Evolutionary conservation across 2,113 vertebrate species (phyloP), one percentile per base, ranked within the genome.

Genomic region (Glareola pratincola): DNA sequence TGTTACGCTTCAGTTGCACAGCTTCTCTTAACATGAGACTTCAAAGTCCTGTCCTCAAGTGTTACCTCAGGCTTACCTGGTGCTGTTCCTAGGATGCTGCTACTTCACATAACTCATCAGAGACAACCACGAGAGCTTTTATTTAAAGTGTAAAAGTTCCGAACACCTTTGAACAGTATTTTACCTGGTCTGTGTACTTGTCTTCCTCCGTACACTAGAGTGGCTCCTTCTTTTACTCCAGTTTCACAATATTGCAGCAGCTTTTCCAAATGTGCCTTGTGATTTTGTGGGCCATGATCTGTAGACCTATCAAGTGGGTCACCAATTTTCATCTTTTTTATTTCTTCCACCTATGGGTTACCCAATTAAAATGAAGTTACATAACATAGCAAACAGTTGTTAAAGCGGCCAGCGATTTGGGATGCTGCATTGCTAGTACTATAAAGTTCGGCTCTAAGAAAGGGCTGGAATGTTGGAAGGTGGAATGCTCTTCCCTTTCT

Each of bases 281-380:
- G 98, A 80, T 99, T 99, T 63, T 99, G 98, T 11, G 98, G 98
- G 17, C 98, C 98, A 0, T 99, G 98, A 69, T 99, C 98, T 3
- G 98, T 99, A 82, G 98, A 98, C 96, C 98, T 98, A 89, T 99
- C 98, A 43, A 99, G 98, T 2, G 98, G 98, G 63, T 99, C 98
- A 39, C 98, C 98, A 18, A 99, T 98, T 97, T 98, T 99, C 98
- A 99, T 98, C 98, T 98, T 99, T 88, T 98, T 98, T 60, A 99
- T 98, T 97, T 99, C 98, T 97, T 98, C 98, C 60, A 99, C 98
- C 98, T 99, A 59, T 24, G 34, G 50, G 37, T 94, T 71, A 73
- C 18, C 81, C 82, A 89, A 87, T 89, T 72, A 83, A 92, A 91
- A 93, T 50, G 9, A 87, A 68, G 67, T 96, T 75, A 96, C 34